A percentile compares a stretch with the other conserved stretches of the same genome.
These are phyloP conservation scores for Hecatera dysodea DNA, from an alignment of 2,888 invertebrate species.

Conservation along the genomic window DNA sequence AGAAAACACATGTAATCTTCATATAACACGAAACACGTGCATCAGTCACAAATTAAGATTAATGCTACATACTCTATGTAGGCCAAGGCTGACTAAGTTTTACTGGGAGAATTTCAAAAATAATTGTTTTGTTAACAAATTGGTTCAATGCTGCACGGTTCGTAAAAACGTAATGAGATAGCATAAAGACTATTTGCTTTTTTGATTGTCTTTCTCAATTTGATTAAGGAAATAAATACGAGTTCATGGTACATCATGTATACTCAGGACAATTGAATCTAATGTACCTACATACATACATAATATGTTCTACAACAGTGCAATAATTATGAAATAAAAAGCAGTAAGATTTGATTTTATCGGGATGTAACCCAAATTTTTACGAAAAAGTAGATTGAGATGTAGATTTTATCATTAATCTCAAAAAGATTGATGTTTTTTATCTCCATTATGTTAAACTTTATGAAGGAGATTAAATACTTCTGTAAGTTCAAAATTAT, in stretches of 20 bases:
- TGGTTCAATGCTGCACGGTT: conserved; percentile 49
- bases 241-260: background rate
- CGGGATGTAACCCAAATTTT: background rate
- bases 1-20: conserved; percentile 37
- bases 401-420: background rate
- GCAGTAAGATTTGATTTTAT: background rate
- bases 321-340: background rate
- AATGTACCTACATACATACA: background rate
- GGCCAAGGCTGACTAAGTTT: conserved; percentile 52
- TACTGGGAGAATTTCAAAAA: conserved; percentile 42
- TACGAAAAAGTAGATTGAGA: background rate
- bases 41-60: conserved; percentile 58
- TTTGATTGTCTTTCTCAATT: conserved; percentile 26
- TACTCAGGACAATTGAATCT: background rate
- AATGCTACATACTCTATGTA: conserved; percentile 44
- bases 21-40: conserved; percentile 40
- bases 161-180: conserved; percentile 23
- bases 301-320: background rate
- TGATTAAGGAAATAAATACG: background rate
- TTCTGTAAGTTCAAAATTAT: too few species aligned
- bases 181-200: conserved; percentile 7
- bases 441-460: too few species aligned
- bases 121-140: conserved; percentile 45
- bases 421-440: background rate
- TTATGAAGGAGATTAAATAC: too few species aligned